These are phyloP conservation scores for Clangula hyemalis DNA, from an alignment of 2,797 vertebrate species.

Conservation along the genomic window DNA sequence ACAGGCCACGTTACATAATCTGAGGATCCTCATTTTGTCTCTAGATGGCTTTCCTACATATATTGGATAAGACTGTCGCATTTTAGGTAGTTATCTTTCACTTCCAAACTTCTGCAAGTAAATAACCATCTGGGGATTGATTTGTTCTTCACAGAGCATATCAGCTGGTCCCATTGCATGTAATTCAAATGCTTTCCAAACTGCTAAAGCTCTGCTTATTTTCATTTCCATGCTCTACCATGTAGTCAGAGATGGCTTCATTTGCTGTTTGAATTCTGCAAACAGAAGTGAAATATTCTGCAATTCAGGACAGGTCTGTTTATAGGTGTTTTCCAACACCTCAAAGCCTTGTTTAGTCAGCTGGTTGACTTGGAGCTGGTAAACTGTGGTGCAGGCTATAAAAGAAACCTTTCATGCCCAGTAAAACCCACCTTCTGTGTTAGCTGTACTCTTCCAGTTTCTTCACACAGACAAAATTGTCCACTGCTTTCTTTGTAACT, in stretches of 20 bases:
- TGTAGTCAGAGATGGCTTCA: not conserved
- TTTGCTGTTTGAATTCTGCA: not conserved
- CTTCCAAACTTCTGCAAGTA: not conserved
- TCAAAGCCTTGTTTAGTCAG: not conserved
- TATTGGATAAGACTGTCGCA: not conserved
- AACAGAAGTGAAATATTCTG: not conserved
- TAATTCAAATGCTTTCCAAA: not conserved
- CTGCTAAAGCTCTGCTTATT: not conserved
- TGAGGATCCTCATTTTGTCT: not conserved
- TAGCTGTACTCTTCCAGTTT: not conserved
- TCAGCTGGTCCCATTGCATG: not conserved
- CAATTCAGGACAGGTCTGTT: not conserved
- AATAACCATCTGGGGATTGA: not conserved
- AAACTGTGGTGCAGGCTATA: not conserved
- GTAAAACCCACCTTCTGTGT: not conserved
- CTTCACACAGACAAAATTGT: not conserved
- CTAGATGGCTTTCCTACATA: not conserved
- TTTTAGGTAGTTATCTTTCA: not conserved
- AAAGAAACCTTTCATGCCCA: not conserved
- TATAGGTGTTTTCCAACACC: not conserved
- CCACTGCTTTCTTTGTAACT: not conserved
- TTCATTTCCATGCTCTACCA: not conserved
- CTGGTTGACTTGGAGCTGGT: not conserved
- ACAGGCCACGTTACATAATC: accelerated
- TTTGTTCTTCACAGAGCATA: not conserved